Percentiles rank a stretch among this genome's conserved stretches.
Conservation (phyloP, 1,140 invertebrate genomes). For the Drosophila kikkawai region DNA sequence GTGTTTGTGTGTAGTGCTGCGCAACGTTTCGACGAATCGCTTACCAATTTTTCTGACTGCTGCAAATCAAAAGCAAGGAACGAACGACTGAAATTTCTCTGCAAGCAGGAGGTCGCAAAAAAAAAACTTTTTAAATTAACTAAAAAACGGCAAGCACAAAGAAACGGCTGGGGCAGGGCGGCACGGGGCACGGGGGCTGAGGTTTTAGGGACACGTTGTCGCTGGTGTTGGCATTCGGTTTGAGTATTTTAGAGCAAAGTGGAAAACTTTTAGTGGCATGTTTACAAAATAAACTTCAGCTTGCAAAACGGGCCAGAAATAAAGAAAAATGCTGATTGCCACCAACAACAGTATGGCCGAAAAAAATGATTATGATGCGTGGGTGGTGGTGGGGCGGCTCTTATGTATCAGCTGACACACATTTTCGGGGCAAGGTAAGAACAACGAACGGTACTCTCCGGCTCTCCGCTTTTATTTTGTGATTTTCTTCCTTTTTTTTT, state of each 20-base stretch:
- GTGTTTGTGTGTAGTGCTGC: constrained; percentile 11
- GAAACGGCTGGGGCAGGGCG: background rate
- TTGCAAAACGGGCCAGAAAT: constrained; percentile 71
- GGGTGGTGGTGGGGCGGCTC: constrained; percentile 34
- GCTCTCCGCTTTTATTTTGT: constrained; percentile 18
- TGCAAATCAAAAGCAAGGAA: constrained; percentile 75
- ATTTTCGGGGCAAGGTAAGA: constrained; percentile 73
- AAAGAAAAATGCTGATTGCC: constrained; percentile 77
- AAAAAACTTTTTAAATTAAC: constrained; percentile 83
- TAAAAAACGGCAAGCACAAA: constrained; percentile 67
- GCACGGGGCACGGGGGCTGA: background rate
- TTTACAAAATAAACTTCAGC: constrained; percentile 83
- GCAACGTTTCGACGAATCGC: constrained; percentile 74
- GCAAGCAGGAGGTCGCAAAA: constrained; percentile 26
- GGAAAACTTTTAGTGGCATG: constrained; percentile 84
- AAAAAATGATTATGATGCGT: constrained; percentile 71
- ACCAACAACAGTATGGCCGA: constrained; percentile 46
- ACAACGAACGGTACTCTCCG: constrained; percentile 35
- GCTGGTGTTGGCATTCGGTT: constrained; percentile 81
- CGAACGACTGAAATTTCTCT: constrained; percentile 33
- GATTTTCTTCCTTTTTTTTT: constrained; percentile 3
- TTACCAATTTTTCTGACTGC: constrained; percentile 82
- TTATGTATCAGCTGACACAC: constrained; percentile 66
- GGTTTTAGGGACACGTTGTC: constrained; percentile 57
- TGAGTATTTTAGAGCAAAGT: constrained; percentile 83